Evolutionary conservation across 1,140 invertebrate genomes (phyloP), one percentile per base, ranked within the genome.

Genomic region (Fopius arisanus): DNA sequence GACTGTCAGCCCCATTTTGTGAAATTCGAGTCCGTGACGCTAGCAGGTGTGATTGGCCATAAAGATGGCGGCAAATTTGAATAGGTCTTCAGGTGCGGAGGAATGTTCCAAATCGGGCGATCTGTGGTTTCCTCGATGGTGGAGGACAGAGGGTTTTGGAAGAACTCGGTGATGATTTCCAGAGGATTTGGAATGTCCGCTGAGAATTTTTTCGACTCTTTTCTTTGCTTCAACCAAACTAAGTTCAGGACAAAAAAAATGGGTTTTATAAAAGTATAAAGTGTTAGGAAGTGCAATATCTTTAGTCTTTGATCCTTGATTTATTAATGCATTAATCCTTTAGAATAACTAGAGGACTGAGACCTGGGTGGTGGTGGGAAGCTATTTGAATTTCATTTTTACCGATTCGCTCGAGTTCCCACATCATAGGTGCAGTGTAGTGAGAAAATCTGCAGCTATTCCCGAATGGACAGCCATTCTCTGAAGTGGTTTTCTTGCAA

Each of bases 381-480:
- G 31, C 16, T 14, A 21, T 41, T 71, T 29, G 10, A 16, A 71
- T 72, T 51, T 23, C 23, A 43, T 72, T 75, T 66, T 85, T 89
- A 92, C 91, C 89, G 79, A 90, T 82, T 75, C 86, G 80, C 79
- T 88, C 86, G 14, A 93, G 79, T 63, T 88, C 79, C 81, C 88
- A 87, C 31, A 93, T 82, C 84, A 91, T 86, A 48, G 89, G 84
- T 41, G 81, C 86, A 9, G 88, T 89, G 70, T 91, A 92, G 83
- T 93, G 92, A 4, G 91, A 91, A 79, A 89, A 93, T 81, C 89
- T 89, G 75, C 92, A 93, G 67, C 88, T 88, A 10, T 82, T 80
- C 12, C 90, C 91, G 86, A 92, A 93, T 23, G 87, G 80, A 78
- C 92, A 93, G 23, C 89, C 82, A n/a, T 90, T 90, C 62, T 75